Evolutionary conservation across 2,888 invertebrate species (phyloP), one percentile per base, ranked within the genome.

Genomic region (Morpho helenor): DNA sequence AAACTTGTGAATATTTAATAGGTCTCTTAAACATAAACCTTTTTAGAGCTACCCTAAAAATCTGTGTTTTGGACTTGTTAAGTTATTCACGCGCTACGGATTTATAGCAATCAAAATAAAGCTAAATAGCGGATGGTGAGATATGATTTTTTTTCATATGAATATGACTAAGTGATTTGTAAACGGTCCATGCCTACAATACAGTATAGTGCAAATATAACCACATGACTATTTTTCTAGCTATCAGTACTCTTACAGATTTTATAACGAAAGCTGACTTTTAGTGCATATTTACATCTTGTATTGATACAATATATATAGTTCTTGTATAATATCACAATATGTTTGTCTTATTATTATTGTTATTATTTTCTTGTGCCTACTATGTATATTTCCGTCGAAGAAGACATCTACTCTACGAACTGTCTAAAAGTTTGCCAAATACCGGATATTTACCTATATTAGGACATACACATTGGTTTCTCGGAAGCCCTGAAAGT

Each of bases 401-500:
- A 39, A 69, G 72, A 7, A 76, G 84, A 6, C 75, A 74, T 59
- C 62, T 71, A 4, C 55, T 87, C 2, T 84, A 84, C 63, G 71
- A 79, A 2, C 69, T 87, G 39, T 73, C 82, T 6, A 67, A 77
- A 56, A 69, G 57, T 8, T 57, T 86, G 10, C 79, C 81, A 0
- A 69, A 69, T 49, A 64, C 71, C 7, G 84, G 81, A 2, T 64
- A 66, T 7, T 65, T 85, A 2, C 86, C 86, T 0, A 55, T 86
- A 4, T 52, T 87, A 10, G 86, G 86, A 40, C 83, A 86, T 45
- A 77, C 80, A 0, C 85, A 82, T 65, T 85, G 79, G 82, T 85
- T 85, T 55, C 72, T 85, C 10, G 85, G 86, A 42, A 83, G 84
- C 0, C 80, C 86, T 41, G 84, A 84, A 76, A 79, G 86, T 85